Percentiles rank a stretch among this genome's conserved stretches.
These are phyloP conservation scores for Galago senegalensis DNA, from an alignment of 2,797 vertebrate genomes.

Conservation along the genomic window DNA sequence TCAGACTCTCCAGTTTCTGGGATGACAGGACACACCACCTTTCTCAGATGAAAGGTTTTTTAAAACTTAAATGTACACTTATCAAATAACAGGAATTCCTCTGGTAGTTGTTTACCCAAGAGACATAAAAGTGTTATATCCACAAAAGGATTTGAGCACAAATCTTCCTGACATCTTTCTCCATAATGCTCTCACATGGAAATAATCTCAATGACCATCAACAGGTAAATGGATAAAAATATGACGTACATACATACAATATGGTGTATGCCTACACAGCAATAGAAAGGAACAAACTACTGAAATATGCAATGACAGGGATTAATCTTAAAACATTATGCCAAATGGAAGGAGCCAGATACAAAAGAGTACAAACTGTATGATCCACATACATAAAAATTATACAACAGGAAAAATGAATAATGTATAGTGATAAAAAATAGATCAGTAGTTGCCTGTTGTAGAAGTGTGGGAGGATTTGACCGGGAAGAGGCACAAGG, in stretches of 20 bases:
- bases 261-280: background rate
- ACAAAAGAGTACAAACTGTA: background rate
- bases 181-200: background rate
- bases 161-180: background rate
- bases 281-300: background rate
- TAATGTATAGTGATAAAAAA: background rate
- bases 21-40: background rate
- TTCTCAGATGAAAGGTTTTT: background rate
- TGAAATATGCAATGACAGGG: background rate
- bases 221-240: background rate
- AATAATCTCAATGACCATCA: background rate
- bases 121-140: conserved; percentile 19
- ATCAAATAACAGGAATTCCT: background rate
- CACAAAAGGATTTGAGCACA: conserved; percentile 27
- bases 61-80: background rate
- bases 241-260: background rate
- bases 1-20: background rate
- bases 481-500: background rate
- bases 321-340: background rate
- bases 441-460: background rate
- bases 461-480: background rate
- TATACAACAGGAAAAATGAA: background rate
- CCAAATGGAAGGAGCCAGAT: background rate
- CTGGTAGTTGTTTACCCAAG: background rate
- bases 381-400: background rate